Evolutionary conservation across 2,888 invertebrate species (phyloP).

Genomic region (Calliphora vomitoria): DNA sequence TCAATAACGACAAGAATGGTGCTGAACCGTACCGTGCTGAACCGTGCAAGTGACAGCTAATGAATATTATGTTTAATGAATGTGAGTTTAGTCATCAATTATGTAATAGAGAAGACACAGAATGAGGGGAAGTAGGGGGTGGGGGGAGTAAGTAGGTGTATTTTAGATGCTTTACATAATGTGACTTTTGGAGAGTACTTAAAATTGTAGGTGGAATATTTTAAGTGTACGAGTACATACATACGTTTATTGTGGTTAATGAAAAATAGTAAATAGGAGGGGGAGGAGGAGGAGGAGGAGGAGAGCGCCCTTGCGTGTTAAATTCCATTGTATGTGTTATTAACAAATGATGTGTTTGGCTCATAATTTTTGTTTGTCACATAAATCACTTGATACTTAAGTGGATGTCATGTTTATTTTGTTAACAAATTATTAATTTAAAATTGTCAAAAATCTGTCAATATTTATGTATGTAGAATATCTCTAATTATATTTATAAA

Average conservation of each 20-base stretch:
- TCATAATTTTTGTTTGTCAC: conserved; percentile 33
- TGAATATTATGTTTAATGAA: conserved; percentile 63
- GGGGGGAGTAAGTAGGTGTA: neutral
- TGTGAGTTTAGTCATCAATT: conserved; percentile 68
- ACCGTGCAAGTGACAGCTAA: conserved; percentile 65
- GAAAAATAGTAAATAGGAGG: too few relatives aligned
- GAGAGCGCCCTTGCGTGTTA: too few relatives aligned
- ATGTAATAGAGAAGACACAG: conserved; percentile 49
- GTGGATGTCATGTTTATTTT: neutral
- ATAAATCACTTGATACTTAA: conserved; percentile 28
- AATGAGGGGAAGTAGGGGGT: neutral
- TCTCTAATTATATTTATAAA: too few relatives aligned
- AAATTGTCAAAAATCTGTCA: too few relatives aligned
- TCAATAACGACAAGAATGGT: conserved; percentile 47
- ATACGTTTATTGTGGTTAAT: neutral
- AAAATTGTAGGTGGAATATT: conserved; percentile 42
- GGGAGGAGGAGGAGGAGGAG: too few relatives aligned
- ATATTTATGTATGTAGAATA: too few relatives aligned
- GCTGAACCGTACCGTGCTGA: conserved; percentile 15
- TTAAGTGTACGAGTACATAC: neutral
- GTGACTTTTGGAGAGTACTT: conserved; percentile 36
- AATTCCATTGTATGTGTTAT: neutral
- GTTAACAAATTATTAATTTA: too few relatives aligned
- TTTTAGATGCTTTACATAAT: conserved; percentile 19
- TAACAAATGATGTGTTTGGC: conserved; percentile 6